Base-by-base conservation (phyloP, 2,797 vertebrate species). In the Poeciliopsis presidionis region DNA sequence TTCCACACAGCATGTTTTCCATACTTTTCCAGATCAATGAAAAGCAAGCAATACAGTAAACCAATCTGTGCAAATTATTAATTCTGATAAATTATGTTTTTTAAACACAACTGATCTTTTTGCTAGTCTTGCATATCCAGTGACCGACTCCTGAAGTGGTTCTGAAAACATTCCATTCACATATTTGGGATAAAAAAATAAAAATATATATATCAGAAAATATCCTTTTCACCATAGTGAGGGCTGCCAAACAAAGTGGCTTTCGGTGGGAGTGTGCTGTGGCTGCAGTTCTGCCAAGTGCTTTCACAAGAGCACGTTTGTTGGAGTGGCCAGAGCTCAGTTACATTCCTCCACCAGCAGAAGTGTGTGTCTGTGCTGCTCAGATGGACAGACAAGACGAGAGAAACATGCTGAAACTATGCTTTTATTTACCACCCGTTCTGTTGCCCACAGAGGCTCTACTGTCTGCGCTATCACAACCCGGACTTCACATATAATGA, bases 371-470 rank as follows among this genome's bases (percentile, higher is more conserved):
- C 57, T 79, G 84, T n/a, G 89, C 82, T 73, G 79, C 77, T 90
- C 77, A 84, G 86, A 90, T 80, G 87, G 87, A 86, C 82, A 55
- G 86, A 88, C 81, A 85, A 80, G 87, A 88, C 80, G 49, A 53
- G 83, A 79, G 72, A 36, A 90, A 78, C 80, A 33, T 73, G 83
- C 79, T 81, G n/a, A 83, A 88, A 88, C 85, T 90, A 88, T 90
- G 87, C 84, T 72, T 87, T 79, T 81, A 90, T 92, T 90, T 92
- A 90, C 81, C 82, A 79, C 83, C 83, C 82, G 73, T 49, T 77
- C 69, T 77, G 78, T 36, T 28, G 76, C 30, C 73, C 85, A 93
- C 85, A 94, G 89, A 90, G 85, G 83, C 80, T 7, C 85, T 86
- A 87, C 84, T 90, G 92, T 94, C 80, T 74, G 33, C 63, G 16